These are phyloP conservation scores for Lagria hirta DNA, from an alignment of 2,888 invertebrate species.

Conservation along the genomic window DNA sequence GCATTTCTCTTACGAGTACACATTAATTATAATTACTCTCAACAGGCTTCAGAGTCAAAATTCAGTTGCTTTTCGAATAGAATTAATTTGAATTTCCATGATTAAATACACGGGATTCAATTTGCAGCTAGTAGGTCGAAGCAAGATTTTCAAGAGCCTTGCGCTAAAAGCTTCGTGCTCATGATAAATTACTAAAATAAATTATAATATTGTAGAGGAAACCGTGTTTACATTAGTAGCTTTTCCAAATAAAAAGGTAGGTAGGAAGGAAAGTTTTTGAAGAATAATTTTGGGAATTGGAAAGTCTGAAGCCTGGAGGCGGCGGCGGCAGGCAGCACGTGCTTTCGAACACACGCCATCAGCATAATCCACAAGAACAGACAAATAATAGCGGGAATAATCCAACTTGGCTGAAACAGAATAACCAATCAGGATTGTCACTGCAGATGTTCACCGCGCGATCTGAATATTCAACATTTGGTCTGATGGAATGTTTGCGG, in stretches of 20 bases:
- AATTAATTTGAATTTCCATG: conserved; percentile 27
- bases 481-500: conserved; percentile 25
- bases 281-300: conserved; percentile 14
- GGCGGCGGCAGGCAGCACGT: conserved; percentile 22
- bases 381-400: conserved; percentile 42
- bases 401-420: conserved; percentile 46
- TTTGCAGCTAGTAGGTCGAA: conserved; percentile 9
- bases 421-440: conserved; percentile 49
- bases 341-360: conserved; percentile 25
- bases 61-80: conserved; percentile 21
- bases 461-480: conserved; percentile 40
- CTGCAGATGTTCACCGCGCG: conserved; percentile 46
- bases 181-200: conserved; percentile 1
- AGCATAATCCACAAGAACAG: conserved; percentile 35
- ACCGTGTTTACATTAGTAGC: conserved; percentile 1
- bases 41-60: conserved; percentile 11
- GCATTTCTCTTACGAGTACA: conserved; percentile 14
- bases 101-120: conserved; percentile 22
- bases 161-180: neutral
- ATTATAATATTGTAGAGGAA: conserved; percentile 3
- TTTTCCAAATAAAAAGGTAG: too few species aligned
- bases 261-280: too few species aligned
- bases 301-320: conserved; percentile 17
- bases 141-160: neutral
- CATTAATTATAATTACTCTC: conserved; percentile 20